Percentiles rank a stretch among this genome's conserved stretches.
Conservation (phyloP, 2,113 vertebrate species). For the Indicator maculatus region DNA sequence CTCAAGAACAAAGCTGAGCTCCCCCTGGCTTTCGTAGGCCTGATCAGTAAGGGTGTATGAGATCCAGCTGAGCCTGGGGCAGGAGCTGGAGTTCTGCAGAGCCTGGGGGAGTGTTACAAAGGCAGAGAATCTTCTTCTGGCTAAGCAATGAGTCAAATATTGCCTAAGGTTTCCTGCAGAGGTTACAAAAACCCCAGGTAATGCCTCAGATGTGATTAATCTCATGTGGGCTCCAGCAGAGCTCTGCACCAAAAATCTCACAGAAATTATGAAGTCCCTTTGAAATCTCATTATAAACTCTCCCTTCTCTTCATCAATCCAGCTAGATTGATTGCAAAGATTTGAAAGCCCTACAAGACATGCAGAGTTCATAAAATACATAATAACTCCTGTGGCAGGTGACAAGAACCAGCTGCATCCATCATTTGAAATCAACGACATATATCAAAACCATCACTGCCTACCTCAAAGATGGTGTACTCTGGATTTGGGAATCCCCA, state of each 20-base stretch:
- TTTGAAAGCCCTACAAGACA: not conserved
- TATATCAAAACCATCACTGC: not conserved
- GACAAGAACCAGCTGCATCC: not conserved
- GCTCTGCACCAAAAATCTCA: not conserved
- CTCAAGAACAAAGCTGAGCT: not conserved
- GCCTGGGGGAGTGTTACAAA: not conserved
- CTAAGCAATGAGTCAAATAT: not conserved
- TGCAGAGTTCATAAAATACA: slow-evolving; percentile 6
- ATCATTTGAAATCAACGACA: slow-evolving; percentile 10
- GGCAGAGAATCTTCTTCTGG: not conserved
- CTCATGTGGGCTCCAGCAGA: not conserved
- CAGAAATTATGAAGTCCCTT: not conserved
- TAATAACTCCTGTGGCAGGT: not conserved
- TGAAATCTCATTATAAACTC: slow-evolving; percentile 1
- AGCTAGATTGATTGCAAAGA: not conserved
- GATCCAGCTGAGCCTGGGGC: not conserved
- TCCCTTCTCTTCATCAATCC: not conserved
- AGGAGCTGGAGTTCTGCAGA: not conserved
- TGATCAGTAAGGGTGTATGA: not conserved
- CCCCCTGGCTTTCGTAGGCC: not conserved
- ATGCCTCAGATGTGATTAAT: not conserved
- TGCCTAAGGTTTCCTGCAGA: not conserved
- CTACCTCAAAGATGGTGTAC: not conserved
- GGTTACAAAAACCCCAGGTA: not conserved
- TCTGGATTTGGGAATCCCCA: not conserved